Evolutionary conservation across 2,888 invertebrate species (phyloP), one percentile per base, ranked within the genome.

Genomic region (Rhopalosiphum nymphaeae): DNA sequence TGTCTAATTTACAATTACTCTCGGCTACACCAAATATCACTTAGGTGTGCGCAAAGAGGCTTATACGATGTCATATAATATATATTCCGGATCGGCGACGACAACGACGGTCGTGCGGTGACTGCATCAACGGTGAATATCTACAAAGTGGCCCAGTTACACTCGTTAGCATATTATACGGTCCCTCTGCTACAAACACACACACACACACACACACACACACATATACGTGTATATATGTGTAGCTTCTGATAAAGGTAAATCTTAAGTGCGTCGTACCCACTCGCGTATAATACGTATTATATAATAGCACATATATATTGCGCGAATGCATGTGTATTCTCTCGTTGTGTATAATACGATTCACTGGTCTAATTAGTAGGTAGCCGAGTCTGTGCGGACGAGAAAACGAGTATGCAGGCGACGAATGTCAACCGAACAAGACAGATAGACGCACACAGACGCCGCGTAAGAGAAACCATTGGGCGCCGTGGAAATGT

Each of bases 21-120:
- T 87, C 87, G 61, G 44, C 42, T 86, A 93, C 93, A 93, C 88
- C 87, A 44, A 93, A 93, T 84, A 89, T 89, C 89, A 93, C 93
- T 93, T 93, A 93, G 84, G 49, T 25, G 56, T 16, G 36, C 36
- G 42, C 36, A n/a, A 78, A 44, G 78, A 89, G 89, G 57, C 44
- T 89, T 36, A 29, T 42, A n/a, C n/a, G 56, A 36, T 42, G 36
- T 78, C n/a, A 36, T 78, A 36, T 26, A 36, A 78, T 78, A 67
- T 67, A 78, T 78, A 21, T 36, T 36, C 90, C 46, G n/a, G 49
- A 84, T 49, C 29, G 53, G 11, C 16, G 91, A 7, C 7, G 78
- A 36, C 78, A 78, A 91, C 36, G 86, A 25, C 46, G 11, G 21
- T 49, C 25, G 42, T 44, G 44, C 56, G 86, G 44, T 78, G 78